Evolutionary conservation across 2,888 invertebrate genomes (phyloP), one percentile per base, ranked within the genome.

Genomic region (Hypercompe scribonia): DNA sequence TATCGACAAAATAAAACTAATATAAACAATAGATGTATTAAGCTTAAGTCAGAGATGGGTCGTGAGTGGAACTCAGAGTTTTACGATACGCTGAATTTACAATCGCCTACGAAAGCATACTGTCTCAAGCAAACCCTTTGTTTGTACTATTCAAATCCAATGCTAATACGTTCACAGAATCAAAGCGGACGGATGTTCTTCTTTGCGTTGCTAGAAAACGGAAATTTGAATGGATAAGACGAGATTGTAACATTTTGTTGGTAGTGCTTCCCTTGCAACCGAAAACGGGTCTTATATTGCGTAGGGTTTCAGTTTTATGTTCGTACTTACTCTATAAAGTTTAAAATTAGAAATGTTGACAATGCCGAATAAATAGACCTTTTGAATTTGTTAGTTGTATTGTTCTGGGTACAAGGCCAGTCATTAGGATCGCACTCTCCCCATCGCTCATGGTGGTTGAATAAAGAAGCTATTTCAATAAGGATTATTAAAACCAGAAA

Each of bases 71-170:
- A 84, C 81, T 84, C 80, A 88, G 86, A 93, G 92, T 94, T 94
- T 94, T 94, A 93, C 93, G 92, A 95, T 93, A 92, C 92, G 91
- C 91, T 92, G 93, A 94, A 93, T 94, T 93, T 91, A 94, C 94
- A 94, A 95, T 93, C 92, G 94, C 94, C 94, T 94, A 92, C 94
- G 94, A 95, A 94, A 94, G 94, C 94, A 93, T 90, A 93, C 90
- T 92, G 93, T 93, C 95, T 94, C 89, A 93, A 93, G 89, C 93
- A 94, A 94, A 93, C 94, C 95, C 93, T 94, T 95, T 95, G 94
- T 95, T 95, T 95, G 95, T 95, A 92, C 94, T 94, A 95, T 95
- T 95, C 95, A 95, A 95, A 95, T 95, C 89, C 92, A 91, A 95
- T 95, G 94, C 94, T 94, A 95, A 94, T 94, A 94, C 94, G 93